Percentiles rank a stretch among this genome's conserved stretches.
These are phyloP conservation scores for Nasonovia ribisnigri DNA, from an alignment of 2,888 invertebrate species.

Conservation along the genomic window DNA sequence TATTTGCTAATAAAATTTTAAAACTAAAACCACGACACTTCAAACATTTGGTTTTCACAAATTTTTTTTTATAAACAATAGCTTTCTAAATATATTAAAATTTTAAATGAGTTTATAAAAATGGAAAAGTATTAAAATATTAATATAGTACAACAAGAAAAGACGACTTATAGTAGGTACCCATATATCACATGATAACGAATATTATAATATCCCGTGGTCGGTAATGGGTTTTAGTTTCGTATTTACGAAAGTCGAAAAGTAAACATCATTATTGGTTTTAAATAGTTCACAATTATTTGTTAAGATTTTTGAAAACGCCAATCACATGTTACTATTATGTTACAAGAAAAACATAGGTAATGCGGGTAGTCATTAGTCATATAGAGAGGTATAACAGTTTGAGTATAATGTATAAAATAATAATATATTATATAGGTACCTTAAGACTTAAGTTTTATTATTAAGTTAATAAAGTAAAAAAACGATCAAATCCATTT, in stretches of 20 bases:
- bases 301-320: not conserved
- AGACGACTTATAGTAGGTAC: not conserved
- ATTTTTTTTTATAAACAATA: not conserved
- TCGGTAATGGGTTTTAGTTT: not conserved
- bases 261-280: not conserved
- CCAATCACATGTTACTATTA: not conserved
- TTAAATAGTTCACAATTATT: not conserved
- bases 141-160: constrained; percentile 19
- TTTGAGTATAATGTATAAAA: not conserved
- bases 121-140: constrained; percentile 61
- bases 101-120: constrained; percentile 49
- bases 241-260: not conserved
- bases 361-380: not conserved
- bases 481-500: not conserved
- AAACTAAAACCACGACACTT: constrained; percentile 8
- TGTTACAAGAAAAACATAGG: not conserved
- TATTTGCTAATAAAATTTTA: constrained; percentile 20
- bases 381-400: not conserved
- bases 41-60: not conserved
- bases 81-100: constrained; percentile 29
- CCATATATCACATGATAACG: not conserved
- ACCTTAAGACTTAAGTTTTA: too few relatives aligned
- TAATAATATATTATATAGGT: not conserved
- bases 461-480: not conserved
- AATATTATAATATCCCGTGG: constrained; percentile 20